Percentiles rank a stretch among this genome's conserved stretches.
Conservation (phyloP, 2,113 vertebrate genomes). For the Cyprinodon tularosa region DNA sequence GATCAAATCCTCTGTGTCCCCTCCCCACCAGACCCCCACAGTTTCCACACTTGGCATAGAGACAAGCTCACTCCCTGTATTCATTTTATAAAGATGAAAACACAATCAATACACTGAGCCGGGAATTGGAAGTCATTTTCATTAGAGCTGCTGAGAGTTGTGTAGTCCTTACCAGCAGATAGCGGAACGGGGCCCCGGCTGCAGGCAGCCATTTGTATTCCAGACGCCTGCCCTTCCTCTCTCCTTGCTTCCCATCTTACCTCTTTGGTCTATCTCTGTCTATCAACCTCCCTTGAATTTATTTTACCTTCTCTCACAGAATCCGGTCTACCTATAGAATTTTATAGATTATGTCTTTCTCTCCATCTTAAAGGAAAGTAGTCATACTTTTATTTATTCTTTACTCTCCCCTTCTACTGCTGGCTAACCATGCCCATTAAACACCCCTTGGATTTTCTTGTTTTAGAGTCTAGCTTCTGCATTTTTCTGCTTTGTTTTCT, state of each 20-base stretch:
- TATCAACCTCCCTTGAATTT: conserved; percentile 32
- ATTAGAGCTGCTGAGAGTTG: conserved; percentile 76
- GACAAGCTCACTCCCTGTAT: conserved; percentile 62
- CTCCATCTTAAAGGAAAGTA: conserved; percentile 10
- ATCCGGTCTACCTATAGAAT: conserved; percentile 44
- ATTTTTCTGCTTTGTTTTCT: conserved; percentile 34
- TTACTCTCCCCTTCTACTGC: conserved; percentile 43
- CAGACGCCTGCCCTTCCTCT: conserved; percentile 66
- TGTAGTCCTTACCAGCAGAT: conserved; percentile 78
- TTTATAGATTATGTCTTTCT: conserved; percentile 50
- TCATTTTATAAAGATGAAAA: conserved; percentile 82
- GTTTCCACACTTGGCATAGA: conserved; percentile 61
- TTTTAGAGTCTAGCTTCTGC: conserved; percentile 48
- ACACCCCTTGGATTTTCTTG: conserved; percentile 40
- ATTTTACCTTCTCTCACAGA: conserved; percentile 25
- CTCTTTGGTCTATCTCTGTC: conserved; percentile 50
- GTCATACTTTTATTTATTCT: conserved; percentile 39
- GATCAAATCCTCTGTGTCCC: conserved; percentile 15
- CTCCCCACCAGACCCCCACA: background rate
- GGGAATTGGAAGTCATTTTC: conserved; percentile 84
- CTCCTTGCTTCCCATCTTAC: conserved; percentile 63
- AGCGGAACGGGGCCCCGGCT: conserved; percentile 57
- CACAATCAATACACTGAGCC: conserved; percentile 80
- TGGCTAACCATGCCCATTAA: conserved; percentile 33
- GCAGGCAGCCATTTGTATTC: conserved; percentile 79